Conservation (phyloP, 2,888 invertebrate genomes). For the Acanthopleura granulata region DNA sequence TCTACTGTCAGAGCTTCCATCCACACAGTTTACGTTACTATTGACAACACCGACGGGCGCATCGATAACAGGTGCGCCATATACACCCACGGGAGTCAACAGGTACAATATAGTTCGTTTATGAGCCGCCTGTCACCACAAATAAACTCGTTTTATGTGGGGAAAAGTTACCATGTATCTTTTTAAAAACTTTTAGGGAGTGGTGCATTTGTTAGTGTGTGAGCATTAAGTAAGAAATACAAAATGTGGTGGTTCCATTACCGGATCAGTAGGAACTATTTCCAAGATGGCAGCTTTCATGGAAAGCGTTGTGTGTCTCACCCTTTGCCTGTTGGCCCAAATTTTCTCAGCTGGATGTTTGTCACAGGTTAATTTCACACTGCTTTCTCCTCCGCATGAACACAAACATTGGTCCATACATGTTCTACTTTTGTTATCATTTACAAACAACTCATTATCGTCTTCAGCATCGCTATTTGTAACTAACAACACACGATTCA, state of each 20-base stretch:
- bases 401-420: too few species aligned
- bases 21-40: conserved; percentile 31
- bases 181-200: too few species aligned
- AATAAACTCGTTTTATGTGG: too few species aligned
- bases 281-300: conserved; percentile 50
- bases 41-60: conserved; percentile 52
- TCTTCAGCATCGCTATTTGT: too few species aligned
- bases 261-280: conserved; percentile 22
- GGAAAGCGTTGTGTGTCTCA: background rate
- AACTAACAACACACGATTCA: too few species aligned
- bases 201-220: too few species aligned
- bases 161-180: too few species aligned
- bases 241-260: background rate
- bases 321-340: background rate
- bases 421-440: too few species aligned
- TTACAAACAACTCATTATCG: too few species aligned
- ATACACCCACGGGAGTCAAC: background rate
- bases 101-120: background rate
- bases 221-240: too few species aligned
- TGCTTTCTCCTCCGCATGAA: too few species aligned
- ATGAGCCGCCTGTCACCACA: too few species aligned
- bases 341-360: conserved; percentile 1
- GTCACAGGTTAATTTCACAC: background rate
- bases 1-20: background rate
- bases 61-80: background rate